A percentile compares a stretch with the other conserved stretches of the same genome.
phyloP scores from a whole-genome alignment of 64 coral and sea anemone genomes.

The Exaiptasia diaphana region DNA sequence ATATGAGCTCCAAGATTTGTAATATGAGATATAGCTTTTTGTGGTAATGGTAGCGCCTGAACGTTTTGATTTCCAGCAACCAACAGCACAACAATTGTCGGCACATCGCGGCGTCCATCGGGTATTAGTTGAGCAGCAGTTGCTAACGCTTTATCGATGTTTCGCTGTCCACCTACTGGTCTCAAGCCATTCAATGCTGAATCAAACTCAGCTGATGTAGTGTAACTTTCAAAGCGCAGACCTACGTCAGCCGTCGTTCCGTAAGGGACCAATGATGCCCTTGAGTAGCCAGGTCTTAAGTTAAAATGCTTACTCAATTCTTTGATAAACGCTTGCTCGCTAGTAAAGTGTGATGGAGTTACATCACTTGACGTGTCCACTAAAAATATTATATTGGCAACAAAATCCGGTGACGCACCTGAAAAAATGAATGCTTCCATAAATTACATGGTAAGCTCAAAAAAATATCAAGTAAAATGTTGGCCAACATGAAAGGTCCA shows the following conservation, averaged over 20 bases:
- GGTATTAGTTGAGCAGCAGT: not conserved
- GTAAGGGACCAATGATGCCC: slow-evolving; percentile 43
- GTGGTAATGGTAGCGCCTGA: not conserved
- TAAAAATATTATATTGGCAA: slow-evolving; percentile 48
- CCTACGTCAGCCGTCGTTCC: slow-evolving; percentile 11
- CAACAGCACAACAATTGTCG: slow-evolving; percentile 29
- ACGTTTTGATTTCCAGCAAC: slow-evolving; percentile 5
- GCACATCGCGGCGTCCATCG: not conserved
- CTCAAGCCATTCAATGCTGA: not conserved
- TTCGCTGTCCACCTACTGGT: not conserved
- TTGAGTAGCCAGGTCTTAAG: slow-evolving; percentile 13
- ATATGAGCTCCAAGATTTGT: not conserved
- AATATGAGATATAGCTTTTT: not conserved
- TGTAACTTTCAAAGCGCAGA: slow-evolving; percentile 6
- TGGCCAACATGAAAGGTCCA: too few relatives aligned
- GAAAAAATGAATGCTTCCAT: too few relatives aligned
- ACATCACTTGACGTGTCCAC: slow-evolving; percentile 33
- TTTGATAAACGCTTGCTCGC: slow-evolving; percentile 44
- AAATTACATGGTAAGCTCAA: too few relatives aligned
- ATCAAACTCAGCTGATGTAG: not conserved
- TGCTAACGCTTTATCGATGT: slow-evolving; percentile 30
- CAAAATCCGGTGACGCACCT: slow-evolving; percentile 31
- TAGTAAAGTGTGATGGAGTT: slow-evolving; percentile 7
- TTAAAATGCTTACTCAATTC: slow-evolving; percentile 19
- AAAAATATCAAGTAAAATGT: too few relatives aligned